phyloP scores from a whole-genome alignment of 2,113 vertebrate species.

The Mastomys natalensis region DNA sequence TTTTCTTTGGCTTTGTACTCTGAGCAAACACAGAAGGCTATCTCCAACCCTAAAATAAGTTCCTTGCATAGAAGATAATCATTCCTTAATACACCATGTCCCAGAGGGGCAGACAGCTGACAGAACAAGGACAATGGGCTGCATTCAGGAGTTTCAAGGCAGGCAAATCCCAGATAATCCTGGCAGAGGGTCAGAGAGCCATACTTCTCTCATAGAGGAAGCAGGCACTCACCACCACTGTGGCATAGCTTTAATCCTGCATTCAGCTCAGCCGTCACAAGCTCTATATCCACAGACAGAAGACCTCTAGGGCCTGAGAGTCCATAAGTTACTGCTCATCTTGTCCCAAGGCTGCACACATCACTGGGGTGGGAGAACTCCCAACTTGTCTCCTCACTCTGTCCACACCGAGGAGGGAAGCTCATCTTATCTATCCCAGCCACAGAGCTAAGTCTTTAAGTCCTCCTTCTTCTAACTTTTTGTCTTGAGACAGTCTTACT shows the following conservation, averaged over 20 bases:
- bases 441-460: not conserved
- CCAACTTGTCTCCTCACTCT: not conserved
- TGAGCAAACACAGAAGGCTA: not conserved
- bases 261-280: not conserved
- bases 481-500: not conserved
- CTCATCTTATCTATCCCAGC: not conserved
- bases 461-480: not conserved
- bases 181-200: not conserved
- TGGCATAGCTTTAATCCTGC: rapidly evolving
- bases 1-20: not conserved
- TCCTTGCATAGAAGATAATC: not conserved
- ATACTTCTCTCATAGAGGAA: not conserved
- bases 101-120: not conserved
- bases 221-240: rapidly evolving
- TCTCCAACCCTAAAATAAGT: not conserved
- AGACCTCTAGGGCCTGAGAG: not conserved
- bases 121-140: not conserved
- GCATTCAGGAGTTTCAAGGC: not conserved
- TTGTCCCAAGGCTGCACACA: not conserved
- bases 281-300: not conserved
- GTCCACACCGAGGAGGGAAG: not conserved
- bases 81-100: not conserved
- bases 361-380: no score
- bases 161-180: not conserved
- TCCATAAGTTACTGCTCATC: no score